Percentiles rank a stretch among this genome's conserved stretches.
phyloP scores from a whole-genome alignment of 2,113 vertebrate species.

The Microcebus ravelobensis region DNA sequence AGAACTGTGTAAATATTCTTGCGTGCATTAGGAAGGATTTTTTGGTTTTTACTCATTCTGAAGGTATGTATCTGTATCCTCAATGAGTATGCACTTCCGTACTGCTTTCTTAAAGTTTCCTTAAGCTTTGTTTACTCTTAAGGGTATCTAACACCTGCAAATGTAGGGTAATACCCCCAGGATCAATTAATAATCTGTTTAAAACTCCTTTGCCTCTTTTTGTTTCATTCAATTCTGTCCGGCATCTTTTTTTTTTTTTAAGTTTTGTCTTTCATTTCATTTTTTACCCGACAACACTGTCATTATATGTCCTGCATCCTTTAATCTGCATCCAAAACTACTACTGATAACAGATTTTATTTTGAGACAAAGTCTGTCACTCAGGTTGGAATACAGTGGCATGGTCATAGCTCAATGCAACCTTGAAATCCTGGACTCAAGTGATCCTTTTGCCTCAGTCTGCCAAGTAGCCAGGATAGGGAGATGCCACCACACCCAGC shows the following conservation, averaged over 20 bases:
- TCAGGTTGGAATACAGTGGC: no score
- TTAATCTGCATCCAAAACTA: background rate
- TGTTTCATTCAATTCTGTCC: background rate
- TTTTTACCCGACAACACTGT: no score
- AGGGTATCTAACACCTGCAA: background rate
- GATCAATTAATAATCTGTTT: background rate
- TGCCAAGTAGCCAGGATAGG: no score
- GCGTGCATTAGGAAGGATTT: background rate
- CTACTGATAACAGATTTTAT: no score
- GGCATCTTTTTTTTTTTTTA: background rate
- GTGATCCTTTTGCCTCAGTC: no score
- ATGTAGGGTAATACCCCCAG: background rate
- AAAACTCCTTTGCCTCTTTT: background rate
- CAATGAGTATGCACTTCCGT: background rate
- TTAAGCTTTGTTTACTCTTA: conserved; percentile 8
- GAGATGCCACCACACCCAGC: no score
- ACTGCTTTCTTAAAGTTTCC: background rate
- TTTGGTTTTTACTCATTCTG: background rate
- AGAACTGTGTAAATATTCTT: background rate
- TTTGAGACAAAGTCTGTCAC: no score
- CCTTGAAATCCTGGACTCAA: no score
- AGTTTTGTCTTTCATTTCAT: background rate
- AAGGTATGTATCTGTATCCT: background rate
- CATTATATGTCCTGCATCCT: background rate
- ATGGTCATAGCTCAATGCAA: no score